These are phyloP conservation scores for Anguilla rostrata DNA, from an alignment of 2,113 vertebrate genomes.

Conservation along the genomic window DNA sequence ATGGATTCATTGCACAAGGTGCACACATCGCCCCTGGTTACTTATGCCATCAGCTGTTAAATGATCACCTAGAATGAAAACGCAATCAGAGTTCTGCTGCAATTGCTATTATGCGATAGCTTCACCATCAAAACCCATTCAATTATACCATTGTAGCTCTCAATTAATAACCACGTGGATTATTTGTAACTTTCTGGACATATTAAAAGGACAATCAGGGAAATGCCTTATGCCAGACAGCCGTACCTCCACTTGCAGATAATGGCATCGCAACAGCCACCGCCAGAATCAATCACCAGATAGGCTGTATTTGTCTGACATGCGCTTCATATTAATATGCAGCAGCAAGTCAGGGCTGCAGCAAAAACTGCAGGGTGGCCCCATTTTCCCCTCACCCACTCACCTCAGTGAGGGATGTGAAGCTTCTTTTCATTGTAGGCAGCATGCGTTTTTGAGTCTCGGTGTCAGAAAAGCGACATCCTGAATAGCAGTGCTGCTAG, in stretches of 20 bases:
- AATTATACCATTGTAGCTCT: neutral
- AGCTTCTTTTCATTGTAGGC: neutral
- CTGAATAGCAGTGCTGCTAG: neutral
- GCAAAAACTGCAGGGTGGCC: neutral
- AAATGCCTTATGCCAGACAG: neutral
- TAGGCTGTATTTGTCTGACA: neutral
- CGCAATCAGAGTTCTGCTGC: neutral
- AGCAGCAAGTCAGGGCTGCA: neutral
- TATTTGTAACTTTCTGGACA: neutral
- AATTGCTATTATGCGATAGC: neutral
- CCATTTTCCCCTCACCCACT: neutral
- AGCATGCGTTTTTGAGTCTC: neutral
- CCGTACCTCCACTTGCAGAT: neutral
- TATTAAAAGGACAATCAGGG: neutral
- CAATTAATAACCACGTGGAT: neutral
- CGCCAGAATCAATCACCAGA: neutral
- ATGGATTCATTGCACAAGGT: neutral
- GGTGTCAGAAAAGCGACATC: neutral
- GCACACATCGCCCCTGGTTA: neutral
- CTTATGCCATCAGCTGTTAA: neutral
- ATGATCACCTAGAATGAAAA: neutral
- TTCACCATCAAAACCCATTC: neutral
- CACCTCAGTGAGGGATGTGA: neutral
- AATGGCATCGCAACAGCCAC: neutral
- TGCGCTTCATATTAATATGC: neutral